A percentile compares a stretch with the other conserved stretches of the same genome.
Conservation (phyloP, 2,113 vertebrate genomes). For the Crypturellus undulatus region DNA sequence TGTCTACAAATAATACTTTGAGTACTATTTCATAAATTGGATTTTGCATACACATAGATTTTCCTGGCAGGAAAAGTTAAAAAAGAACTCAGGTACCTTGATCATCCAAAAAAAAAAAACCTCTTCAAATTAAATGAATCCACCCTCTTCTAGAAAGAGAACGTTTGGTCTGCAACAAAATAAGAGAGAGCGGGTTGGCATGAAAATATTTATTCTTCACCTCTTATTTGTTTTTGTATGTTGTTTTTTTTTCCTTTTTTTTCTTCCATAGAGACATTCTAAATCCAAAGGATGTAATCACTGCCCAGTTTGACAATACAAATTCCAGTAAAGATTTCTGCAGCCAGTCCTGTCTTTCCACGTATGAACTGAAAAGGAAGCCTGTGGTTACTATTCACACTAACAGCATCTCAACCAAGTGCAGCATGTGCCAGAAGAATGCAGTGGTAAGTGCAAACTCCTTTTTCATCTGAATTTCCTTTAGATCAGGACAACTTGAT, state of each 20-base stretch:
- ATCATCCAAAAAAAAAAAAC: background rate
- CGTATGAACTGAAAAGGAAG: conserved; percentile 87
- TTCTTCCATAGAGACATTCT: conserved; percentile 83
- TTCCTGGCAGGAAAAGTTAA: background rate
- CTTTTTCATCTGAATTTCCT: background rate
- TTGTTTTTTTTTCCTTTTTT: background rate
- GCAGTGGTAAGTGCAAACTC: conserved; percentile 80
- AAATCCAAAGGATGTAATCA: conserved; percentile 91
- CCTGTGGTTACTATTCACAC: conserved; percentile 78
- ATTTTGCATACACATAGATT: background rate
- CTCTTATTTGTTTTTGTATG: conserved; percentile 11
- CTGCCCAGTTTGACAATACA: conserved; percentile 88
- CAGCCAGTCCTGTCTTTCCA: conserved; percentile 89
- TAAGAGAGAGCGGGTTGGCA: background rate
- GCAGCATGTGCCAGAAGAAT: conserved; percentile 93
- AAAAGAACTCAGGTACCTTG: background rate
- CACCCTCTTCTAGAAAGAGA: background rate
- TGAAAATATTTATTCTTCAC: background rate
- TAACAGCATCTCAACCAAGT: conserved; percentile 86
- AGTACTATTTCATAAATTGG: background rate
- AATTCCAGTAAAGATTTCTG: conserved; percentile 91
- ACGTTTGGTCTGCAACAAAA: background rate
- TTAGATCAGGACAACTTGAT: background rate
- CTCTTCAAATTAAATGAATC: background rate
- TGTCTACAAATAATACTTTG: background rate